Percentiles rank a stretch among this genome's conserved stretches.
phyloP scores from a whole-genome alignment of 2,113 vertebrate species.

The Rhinoptilus africanus region DNA sequence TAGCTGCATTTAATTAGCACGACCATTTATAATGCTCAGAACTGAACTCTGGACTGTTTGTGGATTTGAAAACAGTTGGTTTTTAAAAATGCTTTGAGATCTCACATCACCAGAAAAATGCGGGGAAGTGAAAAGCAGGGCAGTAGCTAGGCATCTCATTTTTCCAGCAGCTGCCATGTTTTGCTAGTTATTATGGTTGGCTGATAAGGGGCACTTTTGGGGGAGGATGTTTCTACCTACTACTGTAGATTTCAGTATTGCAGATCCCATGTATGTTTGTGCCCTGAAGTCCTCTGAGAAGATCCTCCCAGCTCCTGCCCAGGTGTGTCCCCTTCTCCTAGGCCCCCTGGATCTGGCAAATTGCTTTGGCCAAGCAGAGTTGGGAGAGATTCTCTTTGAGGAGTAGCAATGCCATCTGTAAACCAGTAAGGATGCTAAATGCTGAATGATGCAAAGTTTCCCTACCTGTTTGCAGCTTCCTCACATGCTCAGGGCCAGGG shows the following conservation, averaged over 20 bases:
- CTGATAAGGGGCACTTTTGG: neutral
- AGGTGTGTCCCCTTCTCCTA: neutral
- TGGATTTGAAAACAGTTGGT: neutral
- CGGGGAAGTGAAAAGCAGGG: neutral
- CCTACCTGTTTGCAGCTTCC: neutral
- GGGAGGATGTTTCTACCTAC: neutral
- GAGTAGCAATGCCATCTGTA: neutral
- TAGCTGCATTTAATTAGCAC: conserved; percentile 26
- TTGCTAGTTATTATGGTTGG: neutral
- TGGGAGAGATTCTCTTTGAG: neutral
- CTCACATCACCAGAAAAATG: neutral
- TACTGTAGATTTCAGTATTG: neutral
- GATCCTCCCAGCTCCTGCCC: neutral
- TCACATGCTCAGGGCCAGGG: neutral
- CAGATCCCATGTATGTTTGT: neutral
- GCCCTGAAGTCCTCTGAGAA: neutral
- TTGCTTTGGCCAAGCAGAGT: neutral
- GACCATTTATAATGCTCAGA: conserved; percentile 34
- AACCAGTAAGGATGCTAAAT: neutral
- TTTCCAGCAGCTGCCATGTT: neutral
- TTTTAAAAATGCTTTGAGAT: conserved; percentile 25
- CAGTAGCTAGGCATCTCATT: neutral
- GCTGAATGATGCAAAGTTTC: neutral
- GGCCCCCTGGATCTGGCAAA: neutral
- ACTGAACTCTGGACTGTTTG: neutral